Conservation (phyloP, 2,888 invertebrate genomes). For the Nysson spinosus region DNA sequence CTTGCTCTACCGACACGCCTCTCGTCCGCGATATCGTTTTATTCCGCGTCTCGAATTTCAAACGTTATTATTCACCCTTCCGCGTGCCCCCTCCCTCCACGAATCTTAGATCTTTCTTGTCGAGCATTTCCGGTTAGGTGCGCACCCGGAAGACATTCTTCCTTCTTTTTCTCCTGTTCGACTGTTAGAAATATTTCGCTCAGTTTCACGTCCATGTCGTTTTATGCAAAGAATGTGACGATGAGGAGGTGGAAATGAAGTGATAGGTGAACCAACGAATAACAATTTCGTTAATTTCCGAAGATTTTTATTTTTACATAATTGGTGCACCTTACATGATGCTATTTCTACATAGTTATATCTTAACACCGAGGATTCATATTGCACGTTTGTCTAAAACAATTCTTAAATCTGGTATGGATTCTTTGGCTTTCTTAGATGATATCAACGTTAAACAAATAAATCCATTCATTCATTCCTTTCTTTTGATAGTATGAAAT, state of each 20-base stretch:
- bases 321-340: too few relatives aligned
- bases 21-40: slow-evolving; percentile 72
- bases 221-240: slow-evolving; percentile 13
- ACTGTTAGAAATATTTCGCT: slow-evolving; percentile 38
- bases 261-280: too few relatives aligned
- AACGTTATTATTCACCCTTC: slow-evolving; percentile 76
- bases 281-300: too few relatives aligned
- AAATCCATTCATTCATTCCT: too few relatives aligned
- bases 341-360: too few relatives aligned
- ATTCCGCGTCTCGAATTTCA: slow-evolving; percentile 75
- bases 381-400: too few relatives aligned
- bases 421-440: too few relatives aligned
- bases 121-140: slow-evolving; percentile 65
- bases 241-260: slow-evolving; percentile 11
- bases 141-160: slow-evolving; percentile 58
- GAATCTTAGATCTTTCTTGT: slow-evolving; percentile 65
- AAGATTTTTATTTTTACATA: too few relatives aligned
- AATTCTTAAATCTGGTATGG: too few relatives aligned
- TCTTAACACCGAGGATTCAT: too few relatives aligned
- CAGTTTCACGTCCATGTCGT: slow-evolving; percentile 39
- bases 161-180: slow-evolving; percentile 37
- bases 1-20: slow-evolving; percentile 46
- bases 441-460: too few relatives aligned
- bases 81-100: slow-evolving; percentile 64
- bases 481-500: too few relatives aligned